A percentile compares a stretch with the other conserved stretches of the same genome.
phyloP scores from a whole-genome alignment of 2,113 vertebrate species.

The Corvus hawaiiensis region DNA sequence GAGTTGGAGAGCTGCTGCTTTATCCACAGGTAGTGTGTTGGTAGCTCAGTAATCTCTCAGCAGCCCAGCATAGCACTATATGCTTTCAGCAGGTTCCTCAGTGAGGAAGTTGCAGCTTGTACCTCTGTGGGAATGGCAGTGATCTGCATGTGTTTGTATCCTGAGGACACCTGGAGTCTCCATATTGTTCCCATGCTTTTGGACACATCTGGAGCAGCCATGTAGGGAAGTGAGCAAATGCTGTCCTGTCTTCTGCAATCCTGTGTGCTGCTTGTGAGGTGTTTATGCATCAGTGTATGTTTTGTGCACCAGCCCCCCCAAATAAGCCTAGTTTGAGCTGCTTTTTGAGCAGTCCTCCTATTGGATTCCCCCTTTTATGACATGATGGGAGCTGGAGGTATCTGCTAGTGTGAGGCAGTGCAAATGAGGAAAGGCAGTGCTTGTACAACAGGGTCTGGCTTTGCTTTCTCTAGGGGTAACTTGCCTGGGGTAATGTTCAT shows the following conservation, averaged over 20 bases:
- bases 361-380: background rate
- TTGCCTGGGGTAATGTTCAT: background rate
- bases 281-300: background rate
- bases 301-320: background rate
- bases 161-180: background rate
- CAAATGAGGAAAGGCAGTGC: background rate
- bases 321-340: background rate
- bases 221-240: background rate
- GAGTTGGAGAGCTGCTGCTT: conserved; percentile 3
- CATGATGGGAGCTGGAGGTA: background rate
- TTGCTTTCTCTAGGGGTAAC: background rate
- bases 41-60: background rate
- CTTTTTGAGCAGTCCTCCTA: background rate
- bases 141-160: background rate
- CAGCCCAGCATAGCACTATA: background rate
- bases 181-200: background rate
- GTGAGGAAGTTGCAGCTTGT: background rate
- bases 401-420: background rate
- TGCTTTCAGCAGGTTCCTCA: background rate
- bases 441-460: background rate
- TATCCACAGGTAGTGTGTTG: background rate
- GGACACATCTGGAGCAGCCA: background rate
- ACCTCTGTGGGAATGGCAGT: background rate
- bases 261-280: background rate
- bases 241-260: background rate